Evolutionary conservation across 1,140 invertebrate genomes (phyloP).

Genomic region (Mesaphorura yosii): DNA sequence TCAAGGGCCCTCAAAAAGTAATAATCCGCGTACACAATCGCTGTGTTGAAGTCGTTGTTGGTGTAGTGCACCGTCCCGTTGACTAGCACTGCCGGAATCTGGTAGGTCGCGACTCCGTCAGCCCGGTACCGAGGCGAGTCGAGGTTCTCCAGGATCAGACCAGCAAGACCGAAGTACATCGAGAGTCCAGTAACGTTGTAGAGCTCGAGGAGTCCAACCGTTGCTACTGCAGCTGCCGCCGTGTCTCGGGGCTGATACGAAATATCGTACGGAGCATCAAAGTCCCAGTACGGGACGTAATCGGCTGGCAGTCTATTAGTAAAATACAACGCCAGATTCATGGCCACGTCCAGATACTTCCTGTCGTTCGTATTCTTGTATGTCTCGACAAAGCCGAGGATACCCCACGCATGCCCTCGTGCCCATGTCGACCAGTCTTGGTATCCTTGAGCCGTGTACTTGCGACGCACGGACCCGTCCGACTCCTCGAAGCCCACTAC

Average conservation of each 20-base stretch:
- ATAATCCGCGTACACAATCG: conserved; percentile 25
- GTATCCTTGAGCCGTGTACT: conserved; percentile 23
- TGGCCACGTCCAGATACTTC: conserved; percentile 11
- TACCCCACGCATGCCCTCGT: conserved; percentile 22
- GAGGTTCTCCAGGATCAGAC: conserved; percentile 10
- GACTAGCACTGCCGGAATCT: conserved; percentile 19
- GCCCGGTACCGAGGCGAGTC: conserved; percentile 9
- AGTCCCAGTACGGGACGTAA: conserved; percentile 25
- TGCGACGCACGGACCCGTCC: conserved; percentile 14
- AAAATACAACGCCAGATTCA: conserved; percentile 18
- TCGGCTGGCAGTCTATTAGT: conserved; percentile 11
- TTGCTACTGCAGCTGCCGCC: conserved; percentile 19
- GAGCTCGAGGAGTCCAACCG: conserved; percentile 14
- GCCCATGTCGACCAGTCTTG: conserved; percentile 22
- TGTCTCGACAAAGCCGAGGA: conserved; percentile 15
- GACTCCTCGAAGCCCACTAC: conserved; percentile 23
- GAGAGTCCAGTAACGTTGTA: conserved; percentile 5
- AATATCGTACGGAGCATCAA: conserved; percentile 12
- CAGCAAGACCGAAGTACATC: conserved; percentile 10
- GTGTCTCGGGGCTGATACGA: conserved; percentile 26
- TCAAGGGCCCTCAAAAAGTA: conserved; percentile 22
- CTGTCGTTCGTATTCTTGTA: conserved; percentile 7
- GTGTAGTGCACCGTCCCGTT: conserved; percentile 24
- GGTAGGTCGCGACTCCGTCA: conserved; percentile 8
- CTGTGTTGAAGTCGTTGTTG: conserved; percentile 17